These are phyloP conservation scores for Cirrhinus molitorella DNA, from an alignment of 2,797 vertebrate species.

Conservation along the genomic window DNA sequence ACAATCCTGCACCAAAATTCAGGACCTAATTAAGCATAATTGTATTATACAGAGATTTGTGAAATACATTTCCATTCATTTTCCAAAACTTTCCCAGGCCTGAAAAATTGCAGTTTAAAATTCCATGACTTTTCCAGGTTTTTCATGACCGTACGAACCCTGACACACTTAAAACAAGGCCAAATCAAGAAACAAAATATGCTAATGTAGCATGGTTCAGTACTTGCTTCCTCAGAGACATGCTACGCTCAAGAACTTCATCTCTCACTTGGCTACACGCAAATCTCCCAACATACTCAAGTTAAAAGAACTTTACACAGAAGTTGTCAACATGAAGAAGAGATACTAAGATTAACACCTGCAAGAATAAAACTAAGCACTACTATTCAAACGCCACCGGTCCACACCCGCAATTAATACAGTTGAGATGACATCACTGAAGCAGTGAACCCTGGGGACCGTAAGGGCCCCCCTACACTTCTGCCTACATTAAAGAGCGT, in stretches of 20 bases:
- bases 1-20: no score
- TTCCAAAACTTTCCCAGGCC: no score
- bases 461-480: conserved; percentile 38
- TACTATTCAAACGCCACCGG: background rate
- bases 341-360: background rate
- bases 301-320: background rate
- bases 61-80: no score
- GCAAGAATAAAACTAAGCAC: background rate
- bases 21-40: no score
- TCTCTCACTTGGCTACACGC: background rate
- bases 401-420: background rate
- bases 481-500: conserved; percentile 68
- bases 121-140: no score
- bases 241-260: background rate
- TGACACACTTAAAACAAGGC: background rate
- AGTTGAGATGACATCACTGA: background rate
- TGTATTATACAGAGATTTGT: no score
- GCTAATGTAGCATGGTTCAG: background rate
- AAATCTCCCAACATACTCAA: background rate
- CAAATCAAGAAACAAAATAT: background rate
- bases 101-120: no score
- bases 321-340: background rate
- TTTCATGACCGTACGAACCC: no score
- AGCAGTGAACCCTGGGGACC: conserved; percentile 25
- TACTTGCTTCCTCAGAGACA: background rate